Percentiles rank a stretch among this genome's conserved stretches.
phyloP scores from a whole-genome alignment of 2,113 vertebrate species.

The Xenopus laevis region DNA sequence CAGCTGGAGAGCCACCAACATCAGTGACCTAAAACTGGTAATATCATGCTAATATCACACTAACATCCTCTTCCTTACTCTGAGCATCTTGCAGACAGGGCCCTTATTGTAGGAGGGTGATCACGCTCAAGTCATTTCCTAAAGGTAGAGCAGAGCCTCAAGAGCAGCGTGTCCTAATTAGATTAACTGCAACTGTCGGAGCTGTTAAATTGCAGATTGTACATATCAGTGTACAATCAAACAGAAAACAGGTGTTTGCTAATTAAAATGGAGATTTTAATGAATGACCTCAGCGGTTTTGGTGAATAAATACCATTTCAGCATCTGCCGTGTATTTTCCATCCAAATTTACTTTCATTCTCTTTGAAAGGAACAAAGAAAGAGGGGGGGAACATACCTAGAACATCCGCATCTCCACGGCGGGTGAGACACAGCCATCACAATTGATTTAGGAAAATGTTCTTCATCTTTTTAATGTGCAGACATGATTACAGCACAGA shows the following conservation, averaged over 20 bases:
- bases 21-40: neutral
- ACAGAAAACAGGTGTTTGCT: conserved; percentile 83
- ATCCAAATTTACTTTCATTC: conserved; percentile 51
- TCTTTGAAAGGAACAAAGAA: conserved; percentile 38
- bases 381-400: conserved; percentile 2
- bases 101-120: conserved; percentile 13
- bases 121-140: conserved; percentile 51
- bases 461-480: conserved; percentile 43
- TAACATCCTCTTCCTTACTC: neutral
- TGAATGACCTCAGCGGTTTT: conserved; percentile 75
- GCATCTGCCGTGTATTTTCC: conserved; percentile 72
- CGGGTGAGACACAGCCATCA: conserved; percentile 39
- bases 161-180: conserved; percentile 62
- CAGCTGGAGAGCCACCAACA: too few relatives aligned
- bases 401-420: conserved; percentile 27
- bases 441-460: conserved; percentile 37
- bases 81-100: neutral
- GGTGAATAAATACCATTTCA: conserved; percentile 73
- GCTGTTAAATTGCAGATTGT: conserved; percentile 70
- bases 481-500: conserved; percentile 39
- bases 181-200: conserved; percentile 69
- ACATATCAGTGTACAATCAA: conserved; percentile 75
- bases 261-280: conserved; percentile 83
- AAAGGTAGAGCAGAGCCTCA: conserved; percentile 54
- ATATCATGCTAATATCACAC: neutral